Evolutionary conservation across 2,888 invertebrate species (phyloP), one percentile per base, ranked within the genome.

Genomic region (Catocala sponsa): DNA sequence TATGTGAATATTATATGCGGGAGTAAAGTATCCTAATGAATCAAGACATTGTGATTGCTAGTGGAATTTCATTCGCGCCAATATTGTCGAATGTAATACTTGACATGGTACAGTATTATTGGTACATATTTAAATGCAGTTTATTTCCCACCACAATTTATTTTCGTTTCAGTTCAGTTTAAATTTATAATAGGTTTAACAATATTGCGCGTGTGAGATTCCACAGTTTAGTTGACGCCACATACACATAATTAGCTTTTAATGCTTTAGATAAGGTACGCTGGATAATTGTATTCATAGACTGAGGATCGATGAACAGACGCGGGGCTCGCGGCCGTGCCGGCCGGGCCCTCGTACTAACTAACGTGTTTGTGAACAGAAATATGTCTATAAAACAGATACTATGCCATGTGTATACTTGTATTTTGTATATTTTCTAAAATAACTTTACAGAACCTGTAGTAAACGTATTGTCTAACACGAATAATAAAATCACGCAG

Each of bases 261-360:
- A 94, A 93, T 86, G 94, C 94, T 94, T 92, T 94, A 93, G 93
- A 76, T 94, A 94, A 94, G 94, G 88, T 92, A 91, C 86, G 92
- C 91, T 91, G 93, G 90, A 90, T 91, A 87, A 92, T 92, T 94
- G 94, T 94, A 94, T 93, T 94, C 91, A 94, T 91, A 91, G 93
- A 92, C 91, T 92, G 94, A 94, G 83, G 84, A 72, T 67, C 47
- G 83, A 80, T 71, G 69, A 72, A 71, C 62, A 51, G 78, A 74
- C 69, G 74, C 66, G 72, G 74, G 25, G 59, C 65, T 63, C 65
- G 42, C 10, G 42, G 2, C 11, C 0, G 5, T n/a, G 42, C 42
- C 42, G 33, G 72, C 72, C 76, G 68, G 68, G 70, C 74, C 44
- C 74, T 73, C 64, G 64, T 66, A 65, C 44, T 62, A 38, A 60